phyloP scores from a whole-genome alignment of 2,797 vertebrate species.

The Oryzias sinensis region DNA sequence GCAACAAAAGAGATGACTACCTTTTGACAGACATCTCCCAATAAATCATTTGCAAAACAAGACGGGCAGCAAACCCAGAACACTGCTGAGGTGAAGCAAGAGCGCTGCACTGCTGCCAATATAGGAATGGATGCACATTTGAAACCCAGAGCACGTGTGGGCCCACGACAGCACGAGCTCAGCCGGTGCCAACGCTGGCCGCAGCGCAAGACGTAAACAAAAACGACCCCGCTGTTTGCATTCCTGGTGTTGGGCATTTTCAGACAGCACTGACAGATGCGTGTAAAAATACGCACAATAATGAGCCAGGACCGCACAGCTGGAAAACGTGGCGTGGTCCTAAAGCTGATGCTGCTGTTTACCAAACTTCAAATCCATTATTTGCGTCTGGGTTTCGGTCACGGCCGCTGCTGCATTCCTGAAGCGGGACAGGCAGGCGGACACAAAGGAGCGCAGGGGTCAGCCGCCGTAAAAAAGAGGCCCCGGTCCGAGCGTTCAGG shows the following conservation, averaged over 20 bases:
- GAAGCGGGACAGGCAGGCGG: slow-evolving; percentile 11
- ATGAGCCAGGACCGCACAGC: slow-evolving; percentile 50
- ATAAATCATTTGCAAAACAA: neutral
- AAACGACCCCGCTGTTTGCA: slow-evolving; percentile 66
- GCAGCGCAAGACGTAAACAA: slow-evolving; percentile 71
- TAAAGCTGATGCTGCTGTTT: slow-evolving; percentile 53
- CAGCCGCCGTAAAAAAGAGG: slow-evolving; percentile 29
- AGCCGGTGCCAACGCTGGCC: slow-evolving; percentile 52
- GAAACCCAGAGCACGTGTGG: slow-evolving; percentile 48
- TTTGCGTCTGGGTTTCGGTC: slow-evolving; percentile 25
- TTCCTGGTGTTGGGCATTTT: slow-evolving; percentile 70
- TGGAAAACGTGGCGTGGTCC: slow-evolving; percentile 57
- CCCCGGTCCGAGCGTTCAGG: slow-evolving; percentile 11
- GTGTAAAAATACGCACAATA: slow-evolving; percentile 63
- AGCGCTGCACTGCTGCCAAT: slow-evolving; percentile 20
- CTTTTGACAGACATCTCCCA: neutral
- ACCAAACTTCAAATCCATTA: slow-evolving; percentile 46
- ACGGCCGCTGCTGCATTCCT: slow-evolving; percentile 34
- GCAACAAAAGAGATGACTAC: neutral
- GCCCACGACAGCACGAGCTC: slow-evolving; percentile 38
- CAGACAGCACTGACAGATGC: slow-evolving; percentile 65
- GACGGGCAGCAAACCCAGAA: neutral
- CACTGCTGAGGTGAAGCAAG: too few species aligned
- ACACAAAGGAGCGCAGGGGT: slow-evolving; percentile 17
- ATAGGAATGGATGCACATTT: slow-evolving; percentile 18